phyloP scores from a whole-genome alignment of 2,113 vertebrate species.

The Pampusana beccarii region DNA sequence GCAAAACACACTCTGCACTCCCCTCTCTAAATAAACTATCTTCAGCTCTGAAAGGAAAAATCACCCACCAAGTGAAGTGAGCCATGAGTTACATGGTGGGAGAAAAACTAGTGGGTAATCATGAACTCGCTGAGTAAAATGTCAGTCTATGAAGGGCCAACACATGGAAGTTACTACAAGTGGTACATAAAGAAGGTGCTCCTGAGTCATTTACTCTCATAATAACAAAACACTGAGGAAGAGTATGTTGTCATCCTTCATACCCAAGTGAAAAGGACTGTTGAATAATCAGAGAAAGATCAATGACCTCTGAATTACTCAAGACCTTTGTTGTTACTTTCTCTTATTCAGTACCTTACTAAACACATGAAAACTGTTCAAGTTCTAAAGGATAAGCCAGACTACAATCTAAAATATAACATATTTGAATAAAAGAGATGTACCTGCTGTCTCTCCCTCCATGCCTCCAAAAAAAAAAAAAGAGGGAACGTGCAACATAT shows the following conservation, averaged over 20 bases:
- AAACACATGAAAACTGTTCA: background rate
- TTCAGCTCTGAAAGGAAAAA: background rate
- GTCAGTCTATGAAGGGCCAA: background rate
- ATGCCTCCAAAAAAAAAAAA: background rate
- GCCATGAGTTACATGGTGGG: background rate
- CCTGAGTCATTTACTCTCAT: background rate
- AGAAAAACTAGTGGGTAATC: background rate
- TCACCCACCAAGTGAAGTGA: background rate
- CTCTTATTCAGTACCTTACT: background rate
- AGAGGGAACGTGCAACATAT: accelerated
- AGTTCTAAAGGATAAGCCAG: background rate
- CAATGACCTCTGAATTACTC: background rate
- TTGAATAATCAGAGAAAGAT: background rate
- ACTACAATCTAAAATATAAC: background rate
- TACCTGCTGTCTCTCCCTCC: background rate
- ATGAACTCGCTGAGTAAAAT: background rate
- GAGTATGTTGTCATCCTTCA: background rate
- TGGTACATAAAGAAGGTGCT: background rate
- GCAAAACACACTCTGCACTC: background rate
- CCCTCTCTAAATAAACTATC: background rate
- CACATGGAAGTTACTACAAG: background rate
- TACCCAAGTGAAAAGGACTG: background rate
- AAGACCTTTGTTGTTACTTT: background rate
- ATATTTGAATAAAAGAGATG: background rate
- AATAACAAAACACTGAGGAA: background rate